Evolutionary conservation across 2,797 vertebrate genomes (phyloP).

Genomic region (Tachyglossus aculeatus): DNA sequence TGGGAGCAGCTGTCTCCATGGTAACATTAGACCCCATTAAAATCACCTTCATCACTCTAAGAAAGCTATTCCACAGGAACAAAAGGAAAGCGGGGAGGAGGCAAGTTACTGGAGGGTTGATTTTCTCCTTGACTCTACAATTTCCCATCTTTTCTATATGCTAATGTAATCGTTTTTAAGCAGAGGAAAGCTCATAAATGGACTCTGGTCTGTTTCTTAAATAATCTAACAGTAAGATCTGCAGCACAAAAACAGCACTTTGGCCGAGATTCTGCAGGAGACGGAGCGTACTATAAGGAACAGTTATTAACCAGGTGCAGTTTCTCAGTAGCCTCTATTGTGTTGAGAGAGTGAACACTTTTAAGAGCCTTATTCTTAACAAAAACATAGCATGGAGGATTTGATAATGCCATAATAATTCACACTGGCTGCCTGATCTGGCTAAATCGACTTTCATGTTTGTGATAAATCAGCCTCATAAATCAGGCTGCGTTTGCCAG

Average conservation of each 20-base stretch:
- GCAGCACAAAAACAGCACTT: background rate
- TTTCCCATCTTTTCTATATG: background rate
- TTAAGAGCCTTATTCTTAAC: background rate
- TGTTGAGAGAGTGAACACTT: background rate
- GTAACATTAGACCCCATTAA: background rate
- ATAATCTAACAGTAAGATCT: background rate
- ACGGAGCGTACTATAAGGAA: background rate
- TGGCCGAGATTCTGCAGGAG: background rate
- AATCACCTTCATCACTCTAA: background rate
- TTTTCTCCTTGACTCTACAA: background rate
- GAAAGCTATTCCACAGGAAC: background rate
- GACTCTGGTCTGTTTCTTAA: background rate
- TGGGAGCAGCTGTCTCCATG: slow-evolving; percentile 1
- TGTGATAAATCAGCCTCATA: no score
- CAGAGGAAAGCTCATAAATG: background rate
- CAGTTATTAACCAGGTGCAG: background rate
- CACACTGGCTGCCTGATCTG: no score
- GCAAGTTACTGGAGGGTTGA: background rate
- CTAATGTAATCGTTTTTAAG: background rate
- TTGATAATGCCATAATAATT: no score
- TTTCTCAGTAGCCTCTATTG: background rate
- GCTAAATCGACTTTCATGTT: no score
- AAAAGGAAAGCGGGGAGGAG: background rate
- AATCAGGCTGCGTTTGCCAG: no score
- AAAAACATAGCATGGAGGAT: no score